Evolutionary conservation across 2,888 invertebrate species (phyloP).

Genomic region (Lottia gigantea): DNA sequence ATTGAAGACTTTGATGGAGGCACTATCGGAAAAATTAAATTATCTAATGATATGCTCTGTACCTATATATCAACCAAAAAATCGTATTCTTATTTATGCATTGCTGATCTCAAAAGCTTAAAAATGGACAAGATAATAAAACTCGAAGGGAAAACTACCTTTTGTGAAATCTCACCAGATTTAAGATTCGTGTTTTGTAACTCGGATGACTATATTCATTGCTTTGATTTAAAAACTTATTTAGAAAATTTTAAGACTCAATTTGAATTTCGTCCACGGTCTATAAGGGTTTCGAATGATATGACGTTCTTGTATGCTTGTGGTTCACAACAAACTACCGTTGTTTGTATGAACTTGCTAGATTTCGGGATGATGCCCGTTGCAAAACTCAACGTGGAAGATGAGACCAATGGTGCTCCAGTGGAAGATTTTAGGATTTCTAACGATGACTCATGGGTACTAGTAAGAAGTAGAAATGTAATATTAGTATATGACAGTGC

Average conservation of each 20-base stretch:
- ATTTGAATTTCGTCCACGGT: neutral
- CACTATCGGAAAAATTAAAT: slow-evolving; percentile 48
- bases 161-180: slow-evolving; percentile 61
- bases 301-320: neutral
- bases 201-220: slow-evolving; percentile 52
- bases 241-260: neutral
- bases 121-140: slow-evolving; percentile 57
- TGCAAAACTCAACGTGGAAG: slow-evolving; percentile 22
- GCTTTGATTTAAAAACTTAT: slow-evolving; percentile 53
- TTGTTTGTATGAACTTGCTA: neutral
- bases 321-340: neutral
- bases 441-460: slow-evolving; percentile 33
- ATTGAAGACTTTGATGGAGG: slow-evolving; percentile 24
- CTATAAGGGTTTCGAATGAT: neutral
- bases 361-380: neutral
- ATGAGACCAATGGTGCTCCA: slow-evolving; percentile 43
- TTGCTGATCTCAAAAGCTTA: slow-evolving; percentile 51
- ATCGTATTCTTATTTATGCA: slow-evolving; percentile 55
- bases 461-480: slow-evolving; percentile 46
- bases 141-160: slow-evolving; percentile 53
- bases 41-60: slow-evolving; percentile 56
- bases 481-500: slow-evolving; percentile 58
- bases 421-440: slow-evolving; percentile 45
- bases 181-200: slow-evolving; percentile 59
- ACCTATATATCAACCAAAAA: slow-evolving; percentile 58